A percentile compares a stretch with the other conserved stretches of the same genome.
Evolutionary conservation across 2,797 vertebrate genomes (phyloP).

Genomic region (Muraenolepis orangiensis): DNA sequence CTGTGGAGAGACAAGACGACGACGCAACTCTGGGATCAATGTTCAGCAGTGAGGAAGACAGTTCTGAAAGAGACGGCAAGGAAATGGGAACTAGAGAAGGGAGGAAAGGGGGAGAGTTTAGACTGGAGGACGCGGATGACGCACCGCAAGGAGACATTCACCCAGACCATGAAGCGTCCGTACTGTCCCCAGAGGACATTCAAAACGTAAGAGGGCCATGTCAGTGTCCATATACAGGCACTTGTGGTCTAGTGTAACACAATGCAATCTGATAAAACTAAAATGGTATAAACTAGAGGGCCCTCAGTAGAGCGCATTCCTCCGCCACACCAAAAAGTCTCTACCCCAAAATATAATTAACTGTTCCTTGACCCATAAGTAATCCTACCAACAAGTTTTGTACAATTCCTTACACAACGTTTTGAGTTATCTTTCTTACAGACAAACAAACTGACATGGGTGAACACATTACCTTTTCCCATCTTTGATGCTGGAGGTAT

Average conservation of each 20-base stretch:
- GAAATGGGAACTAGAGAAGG: background rate
- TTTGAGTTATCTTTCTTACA: too few species aligned
- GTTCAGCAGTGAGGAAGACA: background rate
- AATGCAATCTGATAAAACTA: background rate
- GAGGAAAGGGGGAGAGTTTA: background rate
- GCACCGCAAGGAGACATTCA: background rate
- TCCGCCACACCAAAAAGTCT: too few species aligned
- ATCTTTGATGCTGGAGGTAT: too few species aligned
- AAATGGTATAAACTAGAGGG: background rate
- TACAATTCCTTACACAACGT: too few species aligned
- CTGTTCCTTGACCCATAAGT: too few species aligned
- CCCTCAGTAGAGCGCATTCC: too few species aligned
- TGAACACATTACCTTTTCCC: too few species aligned
- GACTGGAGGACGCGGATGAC: too few species aligned
- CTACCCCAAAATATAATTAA: too few species aligned
- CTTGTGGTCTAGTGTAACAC: background rate
- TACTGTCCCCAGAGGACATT: slow-evolving; percentile 64
- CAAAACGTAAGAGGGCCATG: slow-evolving; percentile 55
- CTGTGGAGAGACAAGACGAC: background rate
- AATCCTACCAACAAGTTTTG: too few species aligned
- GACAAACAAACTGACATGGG: too few species aligned
- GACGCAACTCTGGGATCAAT: background rate
- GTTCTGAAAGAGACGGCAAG: background rate
- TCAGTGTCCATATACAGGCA: background rate
- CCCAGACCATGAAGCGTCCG: background rate